Conservation (phyloP, 2,797 vertebrate genomes). For the Myoxocephalus aenaeus region DNA sequence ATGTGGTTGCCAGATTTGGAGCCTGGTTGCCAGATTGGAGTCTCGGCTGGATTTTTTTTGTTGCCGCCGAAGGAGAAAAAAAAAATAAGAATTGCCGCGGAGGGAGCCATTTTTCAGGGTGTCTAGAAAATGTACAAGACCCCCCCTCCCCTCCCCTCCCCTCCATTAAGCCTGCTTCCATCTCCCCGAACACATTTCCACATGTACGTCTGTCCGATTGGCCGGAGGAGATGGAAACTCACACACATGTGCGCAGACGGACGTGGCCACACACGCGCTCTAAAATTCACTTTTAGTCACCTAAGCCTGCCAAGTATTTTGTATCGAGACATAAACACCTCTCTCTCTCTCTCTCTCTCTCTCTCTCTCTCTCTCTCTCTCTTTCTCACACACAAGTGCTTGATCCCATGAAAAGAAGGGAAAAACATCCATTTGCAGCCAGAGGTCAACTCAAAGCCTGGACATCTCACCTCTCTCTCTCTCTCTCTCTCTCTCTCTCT, state of each 20-base stretch:
- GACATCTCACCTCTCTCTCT: constrained; percentile 24
- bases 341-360: constrained; percentile 19
- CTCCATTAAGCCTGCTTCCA: constrained; percentile 39
- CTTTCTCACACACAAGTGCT: constrained; percentile 26
- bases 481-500: constrained; percentile 2
- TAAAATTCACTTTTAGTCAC: constrained; percentile 70
- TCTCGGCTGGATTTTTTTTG: constrained; percentile 48
- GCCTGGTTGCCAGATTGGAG: constrained; percentile 71
- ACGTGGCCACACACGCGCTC: constrained; percentile 61
- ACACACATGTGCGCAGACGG: constrained; percentile 49
- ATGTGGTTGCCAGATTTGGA: constrained; percentile 79
- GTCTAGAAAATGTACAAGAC: constrained; percentile 57
- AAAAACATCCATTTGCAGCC: constrained; percentile 71
- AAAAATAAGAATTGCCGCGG: constrained; percentile 39
- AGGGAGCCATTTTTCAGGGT: constrained; percentile 68
- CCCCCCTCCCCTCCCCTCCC: not conserved
- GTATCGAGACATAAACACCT: constrained; percentile 73
- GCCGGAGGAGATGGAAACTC: constrained; percentile 63
- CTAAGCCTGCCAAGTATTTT: constrained; percentile 68
- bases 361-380: constrained; percentile 22
- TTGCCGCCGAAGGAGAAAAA: constrained; percentile 57
- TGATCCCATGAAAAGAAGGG: constrained; percentile 49
- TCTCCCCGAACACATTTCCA: constrained; percentile 64
- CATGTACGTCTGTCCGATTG: constrained; percentile 54
- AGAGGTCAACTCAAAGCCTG: constrained; percentile 77